phyloP scores from a whole-genome alignment of 2,888 invertebrate species.

The Conistra vaccinii region DNA sequence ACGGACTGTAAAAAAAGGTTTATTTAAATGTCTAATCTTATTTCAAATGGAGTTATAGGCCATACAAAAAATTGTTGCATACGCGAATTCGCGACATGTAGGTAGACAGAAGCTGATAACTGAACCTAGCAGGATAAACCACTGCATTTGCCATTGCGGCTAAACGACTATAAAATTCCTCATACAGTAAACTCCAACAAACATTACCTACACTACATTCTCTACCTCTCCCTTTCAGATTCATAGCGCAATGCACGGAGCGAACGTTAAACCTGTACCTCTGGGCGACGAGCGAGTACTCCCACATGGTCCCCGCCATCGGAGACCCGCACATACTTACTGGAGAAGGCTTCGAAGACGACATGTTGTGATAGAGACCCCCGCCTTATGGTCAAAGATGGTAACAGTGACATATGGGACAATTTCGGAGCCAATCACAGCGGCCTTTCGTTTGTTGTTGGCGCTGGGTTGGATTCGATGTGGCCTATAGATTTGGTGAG shows the following conservation, averaged over 20 bases:
- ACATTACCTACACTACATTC: not conserved
- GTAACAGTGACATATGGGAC: not conserved
- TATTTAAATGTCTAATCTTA: too few species aligned
- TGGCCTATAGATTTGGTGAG: not conserved
- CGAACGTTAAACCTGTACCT: conserved; percentile 96
- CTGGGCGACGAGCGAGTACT: conserved; percentile 95
- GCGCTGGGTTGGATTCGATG: not conserved
- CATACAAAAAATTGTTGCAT: too few species aligned
- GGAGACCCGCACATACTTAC: conserved; percentile 87
- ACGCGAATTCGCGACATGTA: too few species aligned
- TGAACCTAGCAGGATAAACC: not conserved
- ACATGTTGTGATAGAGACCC: conserved; percentile 74
- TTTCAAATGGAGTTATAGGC: too few species aligned
- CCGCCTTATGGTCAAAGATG: not conserved
- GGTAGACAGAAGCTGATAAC: too few species aligned
- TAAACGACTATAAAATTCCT: not conserved
- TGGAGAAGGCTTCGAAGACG: conserved; percentile 81
- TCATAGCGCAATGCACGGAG: conserved; percentile 98
- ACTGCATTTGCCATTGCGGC: not conserved
- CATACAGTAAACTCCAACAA: not conserved
- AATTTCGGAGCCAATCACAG: not conserved
- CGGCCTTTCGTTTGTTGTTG: not conserved
- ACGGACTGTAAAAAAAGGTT: too few species aligned
- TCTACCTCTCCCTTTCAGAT: conserved; percentile 88
- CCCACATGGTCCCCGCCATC: conserved; percentile 93